Evolutionary conservation across 1,140 invertebrate genomes (phyloP), one percentile per base, ranked within the genome.

Genomic region (Steinernema khuongi): DNA sequence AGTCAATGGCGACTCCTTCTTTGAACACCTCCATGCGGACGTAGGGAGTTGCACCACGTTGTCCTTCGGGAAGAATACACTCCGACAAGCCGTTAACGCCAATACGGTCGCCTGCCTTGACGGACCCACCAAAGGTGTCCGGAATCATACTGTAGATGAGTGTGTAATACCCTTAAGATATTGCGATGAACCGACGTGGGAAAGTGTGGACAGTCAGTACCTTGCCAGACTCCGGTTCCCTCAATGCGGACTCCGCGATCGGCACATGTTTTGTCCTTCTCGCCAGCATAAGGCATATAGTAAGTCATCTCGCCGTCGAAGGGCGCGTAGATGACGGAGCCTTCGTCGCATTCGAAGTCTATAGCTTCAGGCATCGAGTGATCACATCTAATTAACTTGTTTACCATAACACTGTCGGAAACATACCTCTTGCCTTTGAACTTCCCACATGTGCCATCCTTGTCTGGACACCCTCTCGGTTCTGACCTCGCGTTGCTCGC

Each of bases 181-280:
- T 7, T 11, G n/a, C n/a, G 7, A n/a, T 11, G n/a, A 41, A 81
- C 22, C 33, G 41, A n/a, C 36, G 41, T 26, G n/a, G 66, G n/a
- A n/a, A n/a, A n/a, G n/a, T n/a, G n/a, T n/a, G n/a, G n/a, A n/a
- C n/a, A n/a, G n/a, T n/a, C n/a, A n/a, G n/a, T 44, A 81, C 82
- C 83, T 73, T 78, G 72, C 83, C 83, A 84, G 17, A 81, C 80
- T 33, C 74, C 80, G n/a, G 76, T 82, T 71, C 83, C 83, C 32
- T 84, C 84, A 41, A 84, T 85, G 32, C 78, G 68, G 0, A 80
- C 84, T 19, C 84, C 83, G 19, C 80, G 74, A 44, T 84, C 83
- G 1, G 78, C 79, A 69, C 84, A 84, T 68, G 79, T 31, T 28
- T 74, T 70, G 2, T 77, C 78, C 29, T 68, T 68, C 68, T 79